Base-by-base conservation (phyloP, 2,113 vertebrate species). In the Panthera leo region DNA sequence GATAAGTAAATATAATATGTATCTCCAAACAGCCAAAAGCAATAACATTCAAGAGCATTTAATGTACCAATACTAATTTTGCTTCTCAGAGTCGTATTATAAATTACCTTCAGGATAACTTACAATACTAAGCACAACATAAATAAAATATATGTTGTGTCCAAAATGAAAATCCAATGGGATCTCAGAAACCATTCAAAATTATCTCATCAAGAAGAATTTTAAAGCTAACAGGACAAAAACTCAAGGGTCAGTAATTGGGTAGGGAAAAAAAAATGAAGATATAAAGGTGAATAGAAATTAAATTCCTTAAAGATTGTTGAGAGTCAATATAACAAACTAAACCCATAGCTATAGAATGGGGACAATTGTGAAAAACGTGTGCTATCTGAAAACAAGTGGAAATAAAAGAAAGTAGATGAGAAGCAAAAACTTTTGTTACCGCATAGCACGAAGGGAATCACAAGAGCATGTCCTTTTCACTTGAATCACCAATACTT, bases 51-150 rank as follows among this genome's bases (percentile, higher is more conserved):
- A 97, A 89, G 78, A 85, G 7, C 2, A 88, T 93, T 89, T 85
- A 88, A 93, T 55, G 65, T 94, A 91, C 48, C 16, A 55, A 91
- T n/a, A 25, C 31, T 90, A 76, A 80, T 88, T 96, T 85, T 97
- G 16, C n/a, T 90, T 89, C 48, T 76, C 21, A 83, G 42, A 63
- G 39, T 29, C 70, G 36, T 94, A 61, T 78, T 84, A 80, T 3
- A 76, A 67, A 53, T 96, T 67, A 63, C 42, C 42, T 94, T 94
- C 82, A 73, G 39, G 19, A 51, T 85, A 14, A 85, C 21, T 89
- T 75, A 91, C 5, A 91, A 65, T 65, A 65, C 14, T 51, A 93
- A 94, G 7, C 73, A 83, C 39, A 29, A n/a, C 3, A 31, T 76
- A 45, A 96, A 89, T 67, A 78, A 67, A 95, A 91, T 63, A 5